Evolutionary conservation across 2,888 invertebrate species (phyloP).

Genomic region (Agrochola circellaris): DNA sequence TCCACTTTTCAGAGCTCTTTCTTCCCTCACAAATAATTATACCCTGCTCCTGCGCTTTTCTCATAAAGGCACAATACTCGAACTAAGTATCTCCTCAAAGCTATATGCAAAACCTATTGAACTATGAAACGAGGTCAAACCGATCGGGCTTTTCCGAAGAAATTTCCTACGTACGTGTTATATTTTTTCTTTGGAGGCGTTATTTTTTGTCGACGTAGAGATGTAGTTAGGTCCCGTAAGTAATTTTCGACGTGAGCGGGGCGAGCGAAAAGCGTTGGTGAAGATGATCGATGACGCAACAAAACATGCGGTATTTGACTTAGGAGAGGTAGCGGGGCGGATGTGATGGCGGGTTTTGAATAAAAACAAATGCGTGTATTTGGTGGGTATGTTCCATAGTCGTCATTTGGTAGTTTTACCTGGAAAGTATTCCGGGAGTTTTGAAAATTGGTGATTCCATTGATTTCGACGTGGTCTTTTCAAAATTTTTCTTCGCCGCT

Average conservation of each 20-base stretch:
- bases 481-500: too few relatives aligned
- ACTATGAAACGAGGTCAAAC: slow-evolving; percentile 64
- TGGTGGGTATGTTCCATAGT: too few relatives aligned
- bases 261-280: slow-evolving; percentile 76
- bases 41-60: slow-evolving; percentile 30
- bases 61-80: slow-evolving; percentile 46
- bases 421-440: too few relatives aligned
- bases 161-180: slow-evolving; percentile 58
- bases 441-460: too few relatives aligned
- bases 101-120: slow-evolving; percentile 63
- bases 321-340: slow-evolving; percentile 56
- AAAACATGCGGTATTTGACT: slow-evolving; percentile 69
- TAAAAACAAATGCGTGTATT: too few relatives aligned
- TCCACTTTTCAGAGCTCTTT: not conserved
- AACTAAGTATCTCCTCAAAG: slow-evolving; percentile 55
- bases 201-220: slow-evolving; percentile 73
- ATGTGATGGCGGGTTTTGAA: too few relatives aligned
- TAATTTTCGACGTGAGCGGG: slow-evolving; percentile 83
- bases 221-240: slow-evolving; percentile 82
- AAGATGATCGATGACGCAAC: slow-evolving; percentile 87
- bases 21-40: slow-evolving; percentile 44
- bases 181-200: slow-evolving; percentile 60
- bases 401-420: too few relatives aligned
- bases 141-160: slow-evolving; percentile 54
- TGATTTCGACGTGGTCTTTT: too few relatives aligned